Percentiles rank a stretch among this genome's conserved stretches.
Evolutionary conservation across 2,888 invertebrate species (phyloP).

Genomic region (Lithophane socia): DNA sequence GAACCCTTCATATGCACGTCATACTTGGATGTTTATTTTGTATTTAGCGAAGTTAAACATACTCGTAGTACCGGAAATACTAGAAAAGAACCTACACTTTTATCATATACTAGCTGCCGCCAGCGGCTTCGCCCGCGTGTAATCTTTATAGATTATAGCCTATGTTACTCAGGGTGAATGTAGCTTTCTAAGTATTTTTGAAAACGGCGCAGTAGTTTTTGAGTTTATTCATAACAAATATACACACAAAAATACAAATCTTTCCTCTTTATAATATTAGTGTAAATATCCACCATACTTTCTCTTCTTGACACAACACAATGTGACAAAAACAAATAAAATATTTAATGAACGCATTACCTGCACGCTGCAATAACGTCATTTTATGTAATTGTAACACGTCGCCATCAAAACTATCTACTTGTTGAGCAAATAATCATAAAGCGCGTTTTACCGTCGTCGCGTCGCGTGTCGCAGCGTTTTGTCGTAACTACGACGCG

Average conservation of each 20-base stretch:
- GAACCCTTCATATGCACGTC: too few species aligned
- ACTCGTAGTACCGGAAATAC: neutral
- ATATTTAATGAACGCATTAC: constrained; percentile 57
- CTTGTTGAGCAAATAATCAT: constrained; percentile 85
- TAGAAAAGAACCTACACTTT: neutral
- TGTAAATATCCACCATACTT: too few species aligned
- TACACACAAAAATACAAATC: too few species aligned
- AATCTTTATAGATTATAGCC: too few species aligned
- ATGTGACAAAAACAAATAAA: constrained; percentile 15
- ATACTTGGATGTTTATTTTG: too few species aligned
- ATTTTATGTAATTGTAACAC: constrained; percentile 64
- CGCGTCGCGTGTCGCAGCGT: constrained; percentile 60
- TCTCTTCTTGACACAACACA: neutral
- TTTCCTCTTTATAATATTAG: too few species aligned
- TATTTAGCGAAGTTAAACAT: neutral
- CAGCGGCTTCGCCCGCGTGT: too few species aligned
- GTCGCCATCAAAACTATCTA: constrained; percentile 69
- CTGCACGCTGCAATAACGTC: constrained; percentile 59
- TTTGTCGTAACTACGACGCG: constrained; percentile 63
- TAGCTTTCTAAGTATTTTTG: too few species aligned
- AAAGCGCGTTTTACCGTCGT: constrained; percentile 72
- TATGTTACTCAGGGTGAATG: too few species aligned
- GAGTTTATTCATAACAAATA: too few species aligned
- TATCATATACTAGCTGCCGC: too few species aligned
- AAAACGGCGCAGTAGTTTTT: too few species aligned